These are phyloP conservation scores for Trogon surrucura DNA, from an alignment of 2,113 vertebrate species.

Conservation along the genomic window DNA sequence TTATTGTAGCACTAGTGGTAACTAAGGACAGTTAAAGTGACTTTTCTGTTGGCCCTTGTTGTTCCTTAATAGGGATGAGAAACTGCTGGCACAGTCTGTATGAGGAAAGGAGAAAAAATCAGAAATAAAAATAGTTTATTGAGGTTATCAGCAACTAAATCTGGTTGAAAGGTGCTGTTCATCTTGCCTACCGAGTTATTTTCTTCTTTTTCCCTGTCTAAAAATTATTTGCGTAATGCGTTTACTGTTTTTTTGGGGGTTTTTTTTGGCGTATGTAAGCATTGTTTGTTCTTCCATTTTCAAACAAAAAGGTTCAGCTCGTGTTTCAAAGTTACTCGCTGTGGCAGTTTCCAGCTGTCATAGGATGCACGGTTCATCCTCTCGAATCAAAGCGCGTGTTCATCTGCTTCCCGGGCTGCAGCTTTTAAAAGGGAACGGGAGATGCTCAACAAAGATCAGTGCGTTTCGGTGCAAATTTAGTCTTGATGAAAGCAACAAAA, in stretches of 20 bases:
- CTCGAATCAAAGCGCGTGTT: rapidly evolving
- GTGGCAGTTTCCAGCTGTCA: neutral
- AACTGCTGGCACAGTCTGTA: neutral
- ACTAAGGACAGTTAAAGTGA: neutral
- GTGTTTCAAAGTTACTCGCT: neutral
- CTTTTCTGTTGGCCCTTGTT: neutral
- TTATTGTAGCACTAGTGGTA: rapidly evolving
- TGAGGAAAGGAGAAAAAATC: neutral
- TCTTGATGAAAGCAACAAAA: neutral
- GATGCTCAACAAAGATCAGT: rapidly evolving
- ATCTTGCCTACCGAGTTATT: neutral
- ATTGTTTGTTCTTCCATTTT: neutral
- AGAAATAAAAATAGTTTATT: conserved; percentile 13
- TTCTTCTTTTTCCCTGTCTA: neutral
- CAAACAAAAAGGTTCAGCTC: neutral
- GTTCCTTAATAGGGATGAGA: neutral
- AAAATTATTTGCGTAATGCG: neutral
- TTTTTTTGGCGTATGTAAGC: neutral
- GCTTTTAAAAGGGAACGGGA: neutral
- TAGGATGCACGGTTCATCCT: neutral
- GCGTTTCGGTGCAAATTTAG: neutral
- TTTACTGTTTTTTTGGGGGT: neutral
- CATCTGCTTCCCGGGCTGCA: neutral
- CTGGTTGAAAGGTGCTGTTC: neutral
- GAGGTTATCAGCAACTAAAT: conserved; percentile 10